Evolutionary conservation across 2,797 vertebrate species (phyloP).

Genomic region (Phaenicophaeus curvirostris): DNA sequence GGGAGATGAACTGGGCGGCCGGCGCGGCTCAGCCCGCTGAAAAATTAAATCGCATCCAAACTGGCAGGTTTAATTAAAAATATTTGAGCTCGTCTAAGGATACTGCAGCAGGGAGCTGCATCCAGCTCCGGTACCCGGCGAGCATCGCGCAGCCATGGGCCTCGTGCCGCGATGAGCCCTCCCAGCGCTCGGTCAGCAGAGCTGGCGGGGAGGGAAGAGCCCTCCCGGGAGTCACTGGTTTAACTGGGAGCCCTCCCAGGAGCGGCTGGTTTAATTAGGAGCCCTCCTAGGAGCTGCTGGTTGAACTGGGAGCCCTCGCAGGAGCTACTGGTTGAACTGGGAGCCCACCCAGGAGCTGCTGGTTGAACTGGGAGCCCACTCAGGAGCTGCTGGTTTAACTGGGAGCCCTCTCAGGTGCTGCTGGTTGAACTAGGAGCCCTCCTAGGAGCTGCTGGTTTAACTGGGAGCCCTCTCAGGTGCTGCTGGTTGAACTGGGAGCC

Average conservation of each 20-base stretch:
- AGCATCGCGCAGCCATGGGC: neutral
- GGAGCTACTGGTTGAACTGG: too few relatives aligned
- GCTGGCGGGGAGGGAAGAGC: neutral
- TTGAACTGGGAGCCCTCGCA: too few relatives aligned
- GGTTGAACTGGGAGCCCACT: too few relatives aligned
- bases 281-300: too few relatives aligned
- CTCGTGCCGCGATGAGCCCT: neutral
- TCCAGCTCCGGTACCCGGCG: neutral
- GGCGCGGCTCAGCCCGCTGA: neutral
- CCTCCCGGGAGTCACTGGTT: neutral
- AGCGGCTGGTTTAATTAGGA: too few relatives aligned
- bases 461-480: too few relatives aligned
- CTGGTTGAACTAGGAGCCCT: too few relatives aligned
- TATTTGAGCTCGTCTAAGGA: conserved; percentile 15
- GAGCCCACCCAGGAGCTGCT: too few relatives aligned
- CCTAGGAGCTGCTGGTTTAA: too few relatives aligned
- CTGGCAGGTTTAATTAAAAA: conserved; percentile 65
- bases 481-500: too few relatives aligned
- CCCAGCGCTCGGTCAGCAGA: accelerated
- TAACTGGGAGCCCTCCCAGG: conserved; percentile 40
- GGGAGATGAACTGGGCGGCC: neutral
- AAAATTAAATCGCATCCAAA: conserved; percentile 42
- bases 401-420: too few relatives aligned
- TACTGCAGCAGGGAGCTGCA: conserved; percentile 41
- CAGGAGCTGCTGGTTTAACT: too few relatives aligned